phyloP scores from a whole-genome alignment of 2,113 vertebrate species.

The Carassius auratus region DNA sequence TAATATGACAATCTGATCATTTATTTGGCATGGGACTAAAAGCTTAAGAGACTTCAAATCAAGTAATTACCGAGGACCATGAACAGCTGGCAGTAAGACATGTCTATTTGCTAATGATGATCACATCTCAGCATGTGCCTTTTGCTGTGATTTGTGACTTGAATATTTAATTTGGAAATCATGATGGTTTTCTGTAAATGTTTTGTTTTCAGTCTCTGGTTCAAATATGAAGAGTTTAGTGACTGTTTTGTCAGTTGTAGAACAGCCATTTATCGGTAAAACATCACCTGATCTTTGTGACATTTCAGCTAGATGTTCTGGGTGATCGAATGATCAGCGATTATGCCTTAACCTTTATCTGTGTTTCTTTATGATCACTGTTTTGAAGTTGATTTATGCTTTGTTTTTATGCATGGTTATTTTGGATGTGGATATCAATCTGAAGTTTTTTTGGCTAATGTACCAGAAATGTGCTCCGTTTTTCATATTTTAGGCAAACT shows the following conservation, averaged over 20 bases:
- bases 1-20: not conserved
- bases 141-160: constrained; percentile 54
- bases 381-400: not conserved
- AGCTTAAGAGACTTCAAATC: not conserved
- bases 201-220: not conserved
- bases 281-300: not conserved
- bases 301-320: not conserved
- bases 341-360: not conserved
- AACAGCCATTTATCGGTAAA: not conserved
- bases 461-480: constrained; percentile 10
- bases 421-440: constrained; percentile 11
- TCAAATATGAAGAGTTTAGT: constrained; percentile 6
- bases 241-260: not conserved
- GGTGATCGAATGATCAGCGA: not conserved
- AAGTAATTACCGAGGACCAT: not conserved
- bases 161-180: constrained; percentile 33
- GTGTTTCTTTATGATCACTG: not conserved
- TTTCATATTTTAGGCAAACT: constrained; percentile 24
- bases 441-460: constrained; percentile 18
- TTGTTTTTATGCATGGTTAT: not conserved
- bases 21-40: not conserved
- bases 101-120: not conserved
- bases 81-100: not conserved
- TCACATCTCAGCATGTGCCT: not conserved
- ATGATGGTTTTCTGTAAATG: not conserved